Evolutionary conservation across 2,888 invertebrate genomes (phyloP), one percentile per base, ranked within the genome.

Genomic region (Tachina grossa): DNA sequence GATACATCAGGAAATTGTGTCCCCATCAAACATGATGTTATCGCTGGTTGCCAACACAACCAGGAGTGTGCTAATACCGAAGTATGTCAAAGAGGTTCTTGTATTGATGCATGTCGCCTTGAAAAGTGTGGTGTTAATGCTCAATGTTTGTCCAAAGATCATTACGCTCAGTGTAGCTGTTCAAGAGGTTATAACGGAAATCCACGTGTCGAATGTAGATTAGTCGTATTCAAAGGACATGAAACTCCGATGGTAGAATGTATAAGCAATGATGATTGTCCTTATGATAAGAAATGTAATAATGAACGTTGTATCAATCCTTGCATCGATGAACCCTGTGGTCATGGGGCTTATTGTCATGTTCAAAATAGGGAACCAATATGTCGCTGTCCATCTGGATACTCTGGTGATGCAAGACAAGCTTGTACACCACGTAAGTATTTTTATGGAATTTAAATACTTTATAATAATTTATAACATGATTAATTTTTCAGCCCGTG

Each of bases 81-180:
- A 89, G 95, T 95, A 85, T 98, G 97, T 90, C 94, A 96, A 47
- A 94, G 95, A 69, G 97, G 96, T 88, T 94, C 93, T 77, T 98
- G 97, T 90, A 93, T 96, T 9, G 96, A 96, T 80, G 97, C 97
- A 8, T 98, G 98, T 89, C 94, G 94, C 86, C 94, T 96, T 2
- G 95, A 96, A 88, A 94, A 94, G 41, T 98, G 97, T 89, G 98
- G 97, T 81, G 94, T 96, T 68, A 97, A 97, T 89, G 97, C 98
- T 2, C 94, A 96, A 85, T 98, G 97, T 90, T 95, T 94, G 90
- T 95, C 97, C 0, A 91, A 94, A 31, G 95, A 95, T 88, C 97
- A 98, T 90, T 95, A 95, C 87, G 96, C 96, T 1, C 94, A 95
- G 65, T 98, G 98, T 90, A 94, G 94, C 14, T 98, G 98, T 91